A percentile compares a stretch with the other conserved stretches of the same genome.
Conservation (phyloP, 2,113 vertebrate species). For the Gobius niger region DNA sequence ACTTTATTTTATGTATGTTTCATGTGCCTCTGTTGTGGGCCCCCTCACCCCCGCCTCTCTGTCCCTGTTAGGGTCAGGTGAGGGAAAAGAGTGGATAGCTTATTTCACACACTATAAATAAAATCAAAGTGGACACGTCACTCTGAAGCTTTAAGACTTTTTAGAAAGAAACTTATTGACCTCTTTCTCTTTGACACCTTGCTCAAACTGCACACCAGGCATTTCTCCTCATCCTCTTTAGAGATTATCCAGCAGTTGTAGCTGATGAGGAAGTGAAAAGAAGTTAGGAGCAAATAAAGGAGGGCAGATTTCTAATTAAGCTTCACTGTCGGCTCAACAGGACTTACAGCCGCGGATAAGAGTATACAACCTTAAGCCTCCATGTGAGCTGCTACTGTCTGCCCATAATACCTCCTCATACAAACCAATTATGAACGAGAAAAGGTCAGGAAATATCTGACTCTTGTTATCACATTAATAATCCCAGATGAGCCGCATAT, state of each 20-base stretch:
- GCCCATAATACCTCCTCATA: neutral
- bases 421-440: neutral
- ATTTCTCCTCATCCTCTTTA: conserved; percentile 17
- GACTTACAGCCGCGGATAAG: conserved; percentile 13
- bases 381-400: neutral
- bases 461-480: neutral
- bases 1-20: no score
- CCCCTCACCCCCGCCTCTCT: no score
- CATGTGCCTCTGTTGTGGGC: no score
- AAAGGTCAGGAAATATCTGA: neutral
- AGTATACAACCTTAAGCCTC: conserved; percentile 6
- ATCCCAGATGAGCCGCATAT: neutral
- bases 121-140: neutral
- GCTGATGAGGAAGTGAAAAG: conserved; percentile 6
- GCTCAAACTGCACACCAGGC: neutral
- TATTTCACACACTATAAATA: no score
- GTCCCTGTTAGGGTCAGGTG: no score
- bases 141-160: neutral
- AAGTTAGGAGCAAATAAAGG: conserved; percentile 22
- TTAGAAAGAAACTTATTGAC: neutral
- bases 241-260: conserved; percentile 10
- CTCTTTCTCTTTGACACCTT: neutral
- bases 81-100: no score
- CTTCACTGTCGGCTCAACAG: conserved; percentile 15
- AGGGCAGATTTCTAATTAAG: conserved; percentile 27